phyloP scores from a whole-genome alignment of 2,888 invertebrate species.

The Elysia crispata region DNA sequence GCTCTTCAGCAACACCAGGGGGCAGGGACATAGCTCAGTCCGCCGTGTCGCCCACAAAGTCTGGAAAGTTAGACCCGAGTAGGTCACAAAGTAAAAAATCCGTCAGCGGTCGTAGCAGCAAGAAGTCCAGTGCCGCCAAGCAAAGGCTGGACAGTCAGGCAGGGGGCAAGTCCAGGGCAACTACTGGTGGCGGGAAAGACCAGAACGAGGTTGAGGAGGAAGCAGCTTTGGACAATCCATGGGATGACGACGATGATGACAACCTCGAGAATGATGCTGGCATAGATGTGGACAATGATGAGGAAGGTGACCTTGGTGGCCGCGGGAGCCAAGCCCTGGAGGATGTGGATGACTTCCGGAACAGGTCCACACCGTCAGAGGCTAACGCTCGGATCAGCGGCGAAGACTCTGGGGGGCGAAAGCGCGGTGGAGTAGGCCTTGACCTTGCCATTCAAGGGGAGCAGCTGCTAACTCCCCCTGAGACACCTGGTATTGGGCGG shows the following conservation, averaged over 20 bases:
- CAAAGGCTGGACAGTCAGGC: not conserved
- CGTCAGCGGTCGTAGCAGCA: slow-evolving; percentile 29
- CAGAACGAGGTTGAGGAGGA: not conserved
- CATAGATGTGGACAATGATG: not conserved
- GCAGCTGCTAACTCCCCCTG: slow-evolving; percentile 38
- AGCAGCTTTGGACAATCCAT: slow-evolving; percentile 9
- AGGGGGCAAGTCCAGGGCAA: slow-evolving; percentile 5
- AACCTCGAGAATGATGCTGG: slow-evolving; percentile 15
- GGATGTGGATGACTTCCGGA: slow-evolving; percentile 17
- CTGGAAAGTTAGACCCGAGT: too few species aligned
- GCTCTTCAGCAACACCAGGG: not conserved
- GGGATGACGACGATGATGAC: slow-evolving; percentile 36
- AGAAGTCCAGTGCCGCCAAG: not conserved
- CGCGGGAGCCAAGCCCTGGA: not conserved
- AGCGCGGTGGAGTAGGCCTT: not conserved
- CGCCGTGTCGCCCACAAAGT: too few species aligned
- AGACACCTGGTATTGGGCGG: slow-evolving; percentile 4
- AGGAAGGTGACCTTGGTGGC: not conserved
- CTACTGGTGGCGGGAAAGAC: slow-evolving; percentile 15
- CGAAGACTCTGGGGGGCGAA: not conserved
- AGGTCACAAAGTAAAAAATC: not conserved
- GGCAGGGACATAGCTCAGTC: slow-evolving; percentile 7
- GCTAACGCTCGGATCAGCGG: slow-evolving; percentile 22
- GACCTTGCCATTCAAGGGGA: slow-evolving; percentile 33
- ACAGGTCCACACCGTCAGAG: slow-evolving; percentile 39